phyloP scores from a whole-genome alignment of 2,888 invertebrate genomes.

The Silvanus unidentatus region DNA sequence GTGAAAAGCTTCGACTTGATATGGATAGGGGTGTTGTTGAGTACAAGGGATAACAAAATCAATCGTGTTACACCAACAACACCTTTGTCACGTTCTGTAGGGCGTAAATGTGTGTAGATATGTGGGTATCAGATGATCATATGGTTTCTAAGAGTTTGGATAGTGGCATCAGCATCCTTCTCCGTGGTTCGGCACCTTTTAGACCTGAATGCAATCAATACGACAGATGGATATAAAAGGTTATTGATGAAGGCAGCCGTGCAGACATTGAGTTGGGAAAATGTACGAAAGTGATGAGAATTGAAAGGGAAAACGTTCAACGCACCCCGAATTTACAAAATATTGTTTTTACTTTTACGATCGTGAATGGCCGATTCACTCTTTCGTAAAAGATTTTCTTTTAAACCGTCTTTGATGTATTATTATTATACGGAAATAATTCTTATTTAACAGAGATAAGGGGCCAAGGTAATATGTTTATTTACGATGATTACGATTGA shows the following conservation, averaged over 20 bases:
- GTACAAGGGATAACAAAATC: slow-evolving; percentile 5
- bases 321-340: slow-evolving; percentile 21
- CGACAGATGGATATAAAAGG: slow-evolving; percentile 34
- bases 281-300: slow-evolving; percentile 19
- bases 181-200: slow-evolving; percentile 19
- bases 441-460: slow-evolving; percentile 6
- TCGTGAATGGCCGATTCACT: slow-evolving; percentile 4
- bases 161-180: slow-evolving; percentile 4
- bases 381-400: slow-evolving; percentile 6
- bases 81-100: slow-evolving; percentile 7
- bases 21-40: background rate
- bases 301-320: slow-evolving; percentile 17
- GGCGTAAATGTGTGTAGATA: slow-evolving; percentile 3
- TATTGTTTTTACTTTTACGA: slow-evolving; percentile 12
- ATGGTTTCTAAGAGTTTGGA: slow-evolving; percentile 1
- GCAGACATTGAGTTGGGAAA: slow-evolving; percentile 22
- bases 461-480: background rate
- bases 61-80: slow-evolving; percentile 5
- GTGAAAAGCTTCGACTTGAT: too few species aligned
- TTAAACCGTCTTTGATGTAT: too few species aligned
- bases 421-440: too few species aligned
- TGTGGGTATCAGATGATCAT: slow-evolving; percentile 2
- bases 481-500: background rate
- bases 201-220: slow-evolving; percentile 33
- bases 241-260: slow-evolving; percentile 30